These are phyloP conservation scores for Coregonus clupeaformis DNA, from an alignment of 2,113 vertebrate species.

Conservation along the genomic window DNA sequence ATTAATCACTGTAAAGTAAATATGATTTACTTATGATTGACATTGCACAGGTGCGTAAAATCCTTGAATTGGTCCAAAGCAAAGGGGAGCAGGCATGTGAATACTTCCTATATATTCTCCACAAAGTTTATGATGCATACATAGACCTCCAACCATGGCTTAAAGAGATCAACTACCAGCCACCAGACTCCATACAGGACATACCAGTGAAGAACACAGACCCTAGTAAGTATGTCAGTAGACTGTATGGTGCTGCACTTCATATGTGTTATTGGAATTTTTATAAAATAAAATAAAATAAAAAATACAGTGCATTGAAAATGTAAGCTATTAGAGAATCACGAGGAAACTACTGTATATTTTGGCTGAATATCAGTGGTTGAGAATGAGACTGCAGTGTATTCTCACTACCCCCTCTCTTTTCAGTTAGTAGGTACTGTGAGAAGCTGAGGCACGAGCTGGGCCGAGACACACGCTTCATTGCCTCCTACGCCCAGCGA, in stretches of 20 bases:
- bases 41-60: slow-evolving; percentile 82
- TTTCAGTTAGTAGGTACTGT: slow-evolving; percentile 86
- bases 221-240: slow-evolving; percentile 76
- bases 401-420: not conserved
- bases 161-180: slow-evolving; percentile 76
- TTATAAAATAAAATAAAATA: too few species aligned
- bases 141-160: slow-evolving; percentile 89
- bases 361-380: not conserved
- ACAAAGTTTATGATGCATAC: slow-evolving; percentile 84
- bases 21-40: not conserved
- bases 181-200: slow-evolving; percentile 66
- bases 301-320: too few species aligned
- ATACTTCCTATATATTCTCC: slow-evolving; percentile 82
- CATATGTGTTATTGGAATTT: not conserved
- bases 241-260: not conserved
- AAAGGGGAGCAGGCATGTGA: slow-evolving; percentile 90
- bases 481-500: slow-evolving; percentile 82
- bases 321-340: too few species aligned
- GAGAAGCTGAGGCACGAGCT: slow-evolving; percentile 84
- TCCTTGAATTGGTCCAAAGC: slow-evolving; percentile 89
- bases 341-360: not conserved
- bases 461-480: slow-evolving; percentile 83
- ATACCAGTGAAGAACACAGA: slow-evolving; percentile 87
- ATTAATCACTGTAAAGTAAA: not conserved
- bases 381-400: not conserved